Evolutionary conservation across 2,888 invertebrate species (phyloP), one percentile per base, ranked within the genome.

Genomic region (Watsonalla cultraria): DNA sequence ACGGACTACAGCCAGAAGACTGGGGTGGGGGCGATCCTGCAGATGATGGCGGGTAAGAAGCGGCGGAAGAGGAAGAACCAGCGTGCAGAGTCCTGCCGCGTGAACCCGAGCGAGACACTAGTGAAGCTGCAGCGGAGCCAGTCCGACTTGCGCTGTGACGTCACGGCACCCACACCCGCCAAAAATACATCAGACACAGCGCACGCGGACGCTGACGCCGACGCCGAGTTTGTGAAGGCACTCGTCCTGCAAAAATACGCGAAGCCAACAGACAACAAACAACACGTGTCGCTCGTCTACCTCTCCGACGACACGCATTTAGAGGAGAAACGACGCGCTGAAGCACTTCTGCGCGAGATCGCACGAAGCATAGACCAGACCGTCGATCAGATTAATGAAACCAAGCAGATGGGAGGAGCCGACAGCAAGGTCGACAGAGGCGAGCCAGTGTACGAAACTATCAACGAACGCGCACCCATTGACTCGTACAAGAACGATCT

Each of bases 201-300:
- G 37, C 37, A 54, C 55, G 45, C 72, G 64, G 64, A 62, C 68
- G 67, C 76, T 62, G 65, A 72, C 61, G 67, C 76, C 62, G 65
- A 72, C 61, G 88, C 89, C 53, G 88, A 86, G 70, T 89, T 83
- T 74, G 88, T 89, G 49, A 86, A 82, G 72, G 86, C 86, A 62
- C 68, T 88, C 55, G 89, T 90, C 62, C 77, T 87, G 78, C 86
- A 89, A 65, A 89, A 88, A 79, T 88, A 89, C 82, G 82, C 85
- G 53, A 80, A 78, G 15, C 49, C 49, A 70, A 72, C 80, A 51
- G 80, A 84, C 54, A 74, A 81, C 57, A 82, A 82, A 71, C 80
- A 80, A 68, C 82, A 90, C 86, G 90, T 90, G 86, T 88, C 86
- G 0, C 61, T 82, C 0, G 84, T 89, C 51, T 90, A 88, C 80